Base-by-base conservation (phyloP, 2,797 vertebrate species). In the Typhlichthys subterraneus region DNA sequence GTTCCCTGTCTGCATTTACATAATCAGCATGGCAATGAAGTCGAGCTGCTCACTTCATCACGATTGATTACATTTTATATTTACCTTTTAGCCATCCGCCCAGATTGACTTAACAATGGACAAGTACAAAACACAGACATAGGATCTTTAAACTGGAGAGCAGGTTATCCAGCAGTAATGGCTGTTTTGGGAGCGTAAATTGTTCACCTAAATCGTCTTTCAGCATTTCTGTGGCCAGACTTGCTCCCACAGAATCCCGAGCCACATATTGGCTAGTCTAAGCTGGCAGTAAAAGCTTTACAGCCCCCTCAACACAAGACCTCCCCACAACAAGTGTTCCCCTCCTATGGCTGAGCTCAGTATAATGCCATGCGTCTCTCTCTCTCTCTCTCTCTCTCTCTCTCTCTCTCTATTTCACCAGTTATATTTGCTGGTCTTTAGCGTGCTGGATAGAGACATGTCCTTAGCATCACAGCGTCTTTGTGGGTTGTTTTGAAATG, bases 241-340 rank as follows among this genome's bases (percentile, higher is more conserved):
- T 62, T 47, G 23, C 49, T 45, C 38, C 55, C 53, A 51, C 54
- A 13, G n/a, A 76, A 59, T 67, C 53, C 75, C 56, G 63, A 58
- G 59, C 57, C 59, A 63, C 60, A 65, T 52, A 69, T 60, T 56
- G 48, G 62, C 59, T 63, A 14, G 33, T 53, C 33, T 74, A 84
- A 85, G 81, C 85, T 66, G 73, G 57, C 69, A 57, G 68, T 70
- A 71, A 72, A 75, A 61, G 67, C 53, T 49, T 76, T 73, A 64
- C 59, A 55, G 78, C 61, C 54, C 67, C 58, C 65, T 75, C 57
- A 60, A 74, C 57, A 80, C 52, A 19, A 81, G 72, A 69, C 57
- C 62, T 46, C 60, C 58, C 75, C 72, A 83, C 55, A 49, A 58
- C 63, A 64, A 73, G 75, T 69, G 72, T 10, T 59, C 62, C 49